Percentiles rank a stretch among this genome's conserved stretches.
Evolutionary conservation across 2,113 vertebrate species (phyloP).

Genomic region (Hippopotamus amphibius): DNA sequence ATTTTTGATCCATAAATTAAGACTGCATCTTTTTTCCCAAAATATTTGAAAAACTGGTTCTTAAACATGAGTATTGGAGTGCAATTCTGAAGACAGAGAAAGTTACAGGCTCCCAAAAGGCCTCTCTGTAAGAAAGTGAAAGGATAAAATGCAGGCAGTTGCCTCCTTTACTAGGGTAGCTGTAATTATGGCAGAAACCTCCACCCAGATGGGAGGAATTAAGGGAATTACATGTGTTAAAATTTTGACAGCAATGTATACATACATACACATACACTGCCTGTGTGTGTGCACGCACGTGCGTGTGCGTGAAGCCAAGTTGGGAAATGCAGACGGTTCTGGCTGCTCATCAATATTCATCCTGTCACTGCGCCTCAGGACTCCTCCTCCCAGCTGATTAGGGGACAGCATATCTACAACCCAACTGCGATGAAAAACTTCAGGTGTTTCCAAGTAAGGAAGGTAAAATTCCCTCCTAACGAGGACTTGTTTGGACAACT

Average conservation of each 20-base stretch:
- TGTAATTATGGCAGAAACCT: conserved; percentile 16
- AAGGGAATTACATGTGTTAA: conserved; percentile 11
- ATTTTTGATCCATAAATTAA: not conserved
- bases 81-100: not conserved
- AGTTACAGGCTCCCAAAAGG: not conserved
- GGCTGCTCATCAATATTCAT: not conserved
- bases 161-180: not conserved
- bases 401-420: conserved; percentile 9
- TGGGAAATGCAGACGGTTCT: conserved; percentile 14
- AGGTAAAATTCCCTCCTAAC: conserved; percentile 29
- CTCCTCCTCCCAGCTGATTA: not conserved
- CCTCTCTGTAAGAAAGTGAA: not conserved
- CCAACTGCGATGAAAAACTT: not conserved
- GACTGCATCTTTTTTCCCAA: not conserved
- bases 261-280: not conserved
- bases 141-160: not conserved
- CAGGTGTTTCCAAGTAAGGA: conserved; percentile 41
- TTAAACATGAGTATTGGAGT: not conserved
- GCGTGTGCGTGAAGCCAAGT: not conserved
- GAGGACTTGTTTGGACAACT: conserved; percentile 59
- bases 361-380: conserved; percentile 47
- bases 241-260: conserved; percentile 21
- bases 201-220: not conserved
- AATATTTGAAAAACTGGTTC: not conserved
- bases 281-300: no score